Percentiles rank a stretch among this genome's conserved stretches.
These are phyloP conservation scores for Cosmia trapezina DNA, from an alignment of 2,888 invertebrate species.

Conservation along the genomic window DNA sequence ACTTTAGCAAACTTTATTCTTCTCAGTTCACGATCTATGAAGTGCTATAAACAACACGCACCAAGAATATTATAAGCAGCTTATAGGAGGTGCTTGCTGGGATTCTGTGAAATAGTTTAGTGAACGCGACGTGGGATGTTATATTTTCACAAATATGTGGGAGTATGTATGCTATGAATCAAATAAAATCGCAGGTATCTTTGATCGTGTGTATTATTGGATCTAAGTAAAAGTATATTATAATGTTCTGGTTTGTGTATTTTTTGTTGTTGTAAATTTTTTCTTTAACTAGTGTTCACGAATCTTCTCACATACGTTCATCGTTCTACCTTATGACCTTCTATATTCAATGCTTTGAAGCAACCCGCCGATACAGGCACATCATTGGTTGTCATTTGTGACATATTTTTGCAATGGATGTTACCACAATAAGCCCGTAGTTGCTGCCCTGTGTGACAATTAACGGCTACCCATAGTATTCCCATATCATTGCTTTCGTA, in stretches of 20 bases:
- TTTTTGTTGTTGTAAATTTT: neutral
- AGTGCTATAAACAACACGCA: conserved; percentile 59
- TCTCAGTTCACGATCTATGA: conserved; percentile 60
- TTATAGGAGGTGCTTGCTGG: conserved; percentile 9
- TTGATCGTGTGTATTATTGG: neutral
- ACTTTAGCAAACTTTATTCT: conserved; percentile 65
- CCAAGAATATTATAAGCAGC: conserved; percentile 29
- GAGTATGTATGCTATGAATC: neutral
- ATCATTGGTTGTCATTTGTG: conserved; percentile 27
- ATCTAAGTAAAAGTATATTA: neutral
- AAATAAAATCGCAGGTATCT: neutral
- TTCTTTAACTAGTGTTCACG: neutral
- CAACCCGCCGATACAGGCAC: neutral
- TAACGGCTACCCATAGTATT: conserved; percentile 16
- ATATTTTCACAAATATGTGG: neutral
- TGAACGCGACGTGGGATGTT: conserved; percentile 11
- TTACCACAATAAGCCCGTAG: conserved; percentile 54
- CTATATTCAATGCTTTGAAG: neutral
- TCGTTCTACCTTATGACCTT: neutral
- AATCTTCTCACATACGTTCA: no score
- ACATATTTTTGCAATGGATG: conserved; percentile 38
- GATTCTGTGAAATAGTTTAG: conserved; percentile 13
- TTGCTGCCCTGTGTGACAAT: conserved; percentile 51
- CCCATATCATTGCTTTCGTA: conserved; percentile 43
- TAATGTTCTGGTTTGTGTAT: neutral